Percentiles rank a stretch among this genome's conserved stretches.
phyloP scores from a whole-genome alignment of 2,888 invertebrate species.

The Hoplodrina blanda region DNA sequence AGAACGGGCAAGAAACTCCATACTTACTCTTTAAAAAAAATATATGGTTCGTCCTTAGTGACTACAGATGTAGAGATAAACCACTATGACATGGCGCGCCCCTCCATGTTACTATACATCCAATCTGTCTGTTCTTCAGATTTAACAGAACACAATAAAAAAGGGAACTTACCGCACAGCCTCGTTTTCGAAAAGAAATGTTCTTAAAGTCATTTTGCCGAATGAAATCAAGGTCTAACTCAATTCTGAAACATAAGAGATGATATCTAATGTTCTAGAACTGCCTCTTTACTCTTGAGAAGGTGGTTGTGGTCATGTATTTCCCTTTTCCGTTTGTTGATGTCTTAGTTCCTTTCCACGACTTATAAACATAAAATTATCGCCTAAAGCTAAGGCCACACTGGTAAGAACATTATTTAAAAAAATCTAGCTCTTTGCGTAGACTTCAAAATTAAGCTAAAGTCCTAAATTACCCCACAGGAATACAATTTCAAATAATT shows the following conservation, averaged over 20 bases:
- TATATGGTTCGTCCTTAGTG: too few relatives aligned
- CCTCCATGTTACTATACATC: too few relatives aligned
- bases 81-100: too few relatives aligned
- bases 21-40: too few relatives aligned
- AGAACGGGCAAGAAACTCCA: too few relatives aligned
- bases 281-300: too few relatives aligned
- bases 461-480: too few relatives aligned
- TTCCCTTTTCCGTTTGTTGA: background rate
- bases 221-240: background rate
- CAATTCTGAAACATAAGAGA: background rate
- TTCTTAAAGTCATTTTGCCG: constrained; percentile 29
- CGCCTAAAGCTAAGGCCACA: constrained; percentile 7
- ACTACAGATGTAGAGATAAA: too few relatives aligned
- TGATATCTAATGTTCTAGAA: background rate
- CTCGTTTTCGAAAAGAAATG: constrained; percentile 44
- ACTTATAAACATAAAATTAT: constrained; percentile 2
- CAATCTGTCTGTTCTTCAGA: too few relatives aligned
- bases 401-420: background rate
- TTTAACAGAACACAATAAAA: too few relatives aligned
- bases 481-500: too few relatives aligned
- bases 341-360: background rate
- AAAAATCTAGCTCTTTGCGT: background rate
- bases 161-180: constrained; percentile 37
- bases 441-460: background rate
- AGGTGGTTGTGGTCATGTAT: background rate